Conservation (phyloP, 2,888 invertebrate genomes). For the Tachina fera region DNA sequence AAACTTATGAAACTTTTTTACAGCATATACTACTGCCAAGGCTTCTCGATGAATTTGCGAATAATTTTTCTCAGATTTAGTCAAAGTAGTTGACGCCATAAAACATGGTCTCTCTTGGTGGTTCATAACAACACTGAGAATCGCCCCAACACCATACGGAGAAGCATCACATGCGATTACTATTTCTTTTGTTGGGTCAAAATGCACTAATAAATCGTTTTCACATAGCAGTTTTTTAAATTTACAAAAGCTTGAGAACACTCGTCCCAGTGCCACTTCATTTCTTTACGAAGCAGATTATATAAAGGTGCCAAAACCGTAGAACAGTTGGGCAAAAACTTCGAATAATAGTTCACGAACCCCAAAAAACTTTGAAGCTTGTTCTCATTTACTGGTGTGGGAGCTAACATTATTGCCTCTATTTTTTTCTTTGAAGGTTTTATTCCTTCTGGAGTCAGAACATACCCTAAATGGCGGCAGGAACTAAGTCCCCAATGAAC, state of each 20-base stretch:
- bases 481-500: too few species aligned
- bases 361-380: conserved; percentile 54
- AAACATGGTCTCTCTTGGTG: conserved; percentile 48
- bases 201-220: conserved; percentile 40
- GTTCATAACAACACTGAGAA: conserved; percentile 24
- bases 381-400: conserved; percentile 28
- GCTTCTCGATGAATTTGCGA: conserved; percentile 33
- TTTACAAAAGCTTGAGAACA: conserved; percentile 24
- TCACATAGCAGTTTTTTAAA: conserved; percentile 36
- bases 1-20: conserved; percentile 31
- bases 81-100: conserved; percentile 36
- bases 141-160: too few species aligned
- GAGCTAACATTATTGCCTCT: conserved; percentile 48
- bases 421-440: conserved; percentile 61
- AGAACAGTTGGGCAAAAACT: conserved; percentile 29
- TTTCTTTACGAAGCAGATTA: conserved; percentile 53
- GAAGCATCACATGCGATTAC: conserved; percentile 37
- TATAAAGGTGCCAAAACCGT: conserved; percentile 51
- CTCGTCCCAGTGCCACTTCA: conserved; percentile 38
- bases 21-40: conserved; percentile 19
- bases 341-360: conserved; percentile 53
- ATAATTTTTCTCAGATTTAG: conserved; percentile 37
- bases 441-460: conserved; percentile 58
- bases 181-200: conserved; percentile 41
- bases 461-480: too few species aligned